Base-by-base conservation (phyloP, 2,797 vertebrate genomes). In the Liparis tanakae region DNA sequence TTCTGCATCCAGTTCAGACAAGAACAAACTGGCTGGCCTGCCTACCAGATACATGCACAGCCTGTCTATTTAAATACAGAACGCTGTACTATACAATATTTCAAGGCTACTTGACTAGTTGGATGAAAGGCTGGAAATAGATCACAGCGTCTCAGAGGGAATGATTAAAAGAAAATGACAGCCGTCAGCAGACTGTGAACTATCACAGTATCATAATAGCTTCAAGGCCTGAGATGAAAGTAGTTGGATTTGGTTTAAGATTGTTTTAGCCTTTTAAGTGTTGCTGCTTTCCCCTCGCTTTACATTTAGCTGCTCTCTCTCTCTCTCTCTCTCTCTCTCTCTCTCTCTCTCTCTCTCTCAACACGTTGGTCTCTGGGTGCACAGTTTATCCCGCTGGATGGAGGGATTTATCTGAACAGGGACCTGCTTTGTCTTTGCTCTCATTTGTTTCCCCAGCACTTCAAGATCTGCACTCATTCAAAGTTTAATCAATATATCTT, bases 1-100 rank as follows among this genome's bases (percentile, higher is more conserved):
- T 64, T 44, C 34, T 75, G 65, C 74, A 65, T 82, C 87, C 72
- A 68, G 86, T 79, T 87, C 70, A 80, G 74, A 89, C 87, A 64
- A 74, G 90, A 79, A 20, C 60, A 63, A 65, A 83, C 87, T 66
- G 81, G 86, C 54, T 80, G 43, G 5, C 54, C 50, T 20, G 67
- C 58, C 9, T 22, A 48, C 44, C 59, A 48, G 70, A 80, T 37
- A 70, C 61, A 73, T 58, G 50, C 67, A 10, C 46, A 30, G 25
- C 48, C 60, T 72, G 69, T 81, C 79, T 80, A 83, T 87, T 87
- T 83, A 73, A 58, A 81, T 64, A 71, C 62, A 56, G 55, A 68
- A 41, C 17, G 41, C 65, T 80, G 60, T 37, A 51, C 37, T 60
- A 30, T 46, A 25, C 22, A 33, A 39, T 58, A 48, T 58, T 74